Conservation (phyloP, 2,888 invertebrate species). For the Synanthedon myopaeformis region DNA sequence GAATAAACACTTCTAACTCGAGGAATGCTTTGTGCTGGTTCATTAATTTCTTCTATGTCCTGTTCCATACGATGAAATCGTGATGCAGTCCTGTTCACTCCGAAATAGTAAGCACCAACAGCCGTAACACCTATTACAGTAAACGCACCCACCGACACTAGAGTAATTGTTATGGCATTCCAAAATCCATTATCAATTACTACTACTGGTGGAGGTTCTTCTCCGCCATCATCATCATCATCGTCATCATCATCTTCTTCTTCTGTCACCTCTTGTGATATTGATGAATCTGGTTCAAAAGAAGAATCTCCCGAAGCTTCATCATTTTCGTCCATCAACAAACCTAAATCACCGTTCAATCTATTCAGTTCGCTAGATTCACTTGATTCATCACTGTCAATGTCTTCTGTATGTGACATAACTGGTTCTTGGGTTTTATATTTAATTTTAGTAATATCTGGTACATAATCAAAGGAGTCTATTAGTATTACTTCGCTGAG, state of each 20-base stretch:
- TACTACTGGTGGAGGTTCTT: neutral
- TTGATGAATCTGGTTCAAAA: neutral
- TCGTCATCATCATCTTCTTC: too few relatives aligned
- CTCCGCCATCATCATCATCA: neutral
- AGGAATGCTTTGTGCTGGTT: slow-evolving; percentile 13
- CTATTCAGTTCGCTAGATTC: neutral
- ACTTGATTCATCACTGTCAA: neutral
- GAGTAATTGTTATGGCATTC: slow-evolving; percentile 18
- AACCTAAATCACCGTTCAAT: neutral
- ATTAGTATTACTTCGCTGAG: slow-evolving; percentile 18
- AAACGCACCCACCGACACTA: slow-evolving; percentile 15
- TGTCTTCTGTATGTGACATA: neutral
- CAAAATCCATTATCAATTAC: slow-evolving; percentile 10
- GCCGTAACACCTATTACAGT: slow-evolving; percentile 11
- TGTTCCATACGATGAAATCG: neutral
- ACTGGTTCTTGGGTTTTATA: neutral
- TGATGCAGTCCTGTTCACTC: slow-evolving; percentile 9
- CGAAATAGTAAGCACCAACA: slow-evolving; percentile 19
- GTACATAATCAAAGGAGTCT: slow-evolving; percentile 14
- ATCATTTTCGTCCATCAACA: neutral
- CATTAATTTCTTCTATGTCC: slow-evolving; percentile 9
- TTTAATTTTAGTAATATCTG: slow-evolving; percentile 1
- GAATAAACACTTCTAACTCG: slow-evolving; percentile 5
- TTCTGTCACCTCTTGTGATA: neutral
- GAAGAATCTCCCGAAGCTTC: neutral